Conservation (phyloP, 2,888 invertebrate genomes). For the Pachliopta kotzebuea region DNA sequence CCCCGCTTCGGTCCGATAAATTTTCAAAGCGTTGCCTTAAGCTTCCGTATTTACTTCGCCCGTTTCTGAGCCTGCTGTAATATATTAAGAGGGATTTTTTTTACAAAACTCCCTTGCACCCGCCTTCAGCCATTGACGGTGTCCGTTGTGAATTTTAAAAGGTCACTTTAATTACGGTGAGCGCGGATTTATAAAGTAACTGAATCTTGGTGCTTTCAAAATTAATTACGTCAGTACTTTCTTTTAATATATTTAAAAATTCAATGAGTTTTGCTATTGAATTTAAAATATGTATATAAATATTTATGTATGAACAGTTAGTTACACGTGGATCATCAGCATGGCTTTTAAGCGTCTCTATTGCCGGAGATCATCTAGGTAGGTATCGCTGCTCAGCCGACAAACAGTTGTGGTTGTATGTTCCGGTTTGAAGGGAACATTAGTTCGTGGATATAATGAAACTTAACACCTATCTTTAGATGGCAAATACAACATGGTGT, state of each 20-base stretch:
- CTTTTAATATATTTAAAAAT: neutral
- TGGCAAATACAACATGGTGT: too few relatives aligned
- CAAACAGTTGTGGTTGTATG: too few relatives aligned
- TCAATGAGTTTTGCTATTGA: neutral
- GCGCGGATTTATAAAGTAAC: slow-evolving; percentile 31
- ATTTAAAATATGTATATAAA: neutral
- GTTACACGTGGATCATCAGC: neutral
- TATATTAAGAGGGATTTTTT: slow-evolving; percentile 58
- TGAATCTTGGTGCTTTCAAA: slow-evolving; percentile 3
- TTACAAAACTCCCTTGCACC: slow-evolving; percentile 46
- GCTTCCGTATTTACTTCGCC: slow-evolving; percentile 51
- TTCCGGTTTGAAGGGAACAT: too few relatives aligned
- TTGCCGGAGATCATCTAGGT: too few relatives aligned
- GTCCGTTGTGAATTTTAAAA: slow-evolving; percentile 35
- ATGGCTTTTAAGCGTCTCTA: too few relatives aligned
- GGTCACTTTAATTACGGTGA: slow-evolving; percentile 37
- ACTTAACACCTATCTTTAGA: too few relatives aligned
- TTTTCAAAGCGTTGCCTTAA: slow-evolving; percentile 50
- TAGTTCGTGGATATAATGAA: too few relatives aligned
- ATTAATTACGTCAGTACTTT: slow-evolving; percentile 1
- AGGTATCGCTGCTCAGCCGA: too few relatives aligned
- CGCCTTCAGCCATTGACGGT: slow-evolving; percentile 22
- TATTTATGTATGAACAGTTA: neutral
- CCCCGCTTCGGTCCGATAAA: slow-evolving; percentile 43
- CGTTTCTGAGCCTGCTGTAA: slow-evolving; percentile 46